phyloP scores from a whole-genome alignment of 1,140 invertebrate species.

The Drosophila insularis region DNA sequence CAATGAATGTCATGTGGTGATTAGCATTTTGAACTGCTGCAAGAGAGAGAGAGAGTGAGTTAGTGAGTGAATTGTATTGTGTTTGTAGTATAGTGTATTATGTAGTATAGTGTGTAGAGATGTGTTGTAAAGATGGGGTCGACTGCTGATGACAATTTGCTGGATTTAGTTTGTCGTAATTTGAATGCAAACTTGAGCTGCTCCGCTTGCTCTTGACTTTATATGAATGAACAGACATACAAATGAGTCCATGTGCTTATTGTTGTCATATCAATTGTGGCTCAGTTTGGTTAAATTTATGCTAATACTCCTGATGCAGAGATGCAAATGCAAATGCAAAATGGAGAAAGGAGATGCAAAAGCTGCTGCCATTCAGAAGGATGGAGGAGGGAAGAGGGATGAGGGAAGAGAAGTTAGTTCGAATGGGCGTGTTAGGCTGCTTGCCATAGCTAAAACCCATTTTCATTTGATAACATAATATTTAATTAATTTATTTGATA shows the following conservation, averaged over 20 bases:
- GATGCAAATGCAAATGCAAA: neutral
- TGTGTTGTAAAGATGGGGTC: neutral
- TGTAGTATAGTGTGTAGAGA: too few species aligned
- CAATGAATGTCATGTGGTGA: constrained; percentile 80
- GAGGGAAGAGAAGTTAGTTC: neutral
- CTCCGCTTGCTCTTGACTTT: constrained; percentile 32
- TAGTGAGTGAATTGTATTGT: neutral
- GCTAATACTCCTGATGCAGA: constrained; percentile 55
- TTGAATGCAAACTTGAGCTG: constrained; percentile 54
- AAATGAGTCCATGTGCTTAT: constrained; percentile 25
- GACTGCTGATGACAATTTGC: constrained; percentile 52
- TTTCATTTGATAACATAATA: constrained; percentile 78
- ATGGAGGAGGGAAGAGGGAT: too few species aligned
- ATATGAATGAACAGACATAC: constrained; percentile 10
- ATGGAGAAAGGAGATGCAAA: neutral
- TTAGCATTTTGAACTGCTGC: constrained; percentile 70
- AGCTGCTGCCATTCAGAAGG: too few species aligned
- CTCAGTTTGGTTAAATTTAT: constrained; percentile 63
- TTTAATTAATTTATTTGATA: constrained; percentile 80
- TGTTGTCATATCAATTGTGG: constrained; percentile 70
- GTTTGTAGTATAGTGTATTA: neutral
- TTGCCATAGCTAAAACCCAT: neutral
- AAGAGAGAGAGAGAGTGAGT: too few species aligned
- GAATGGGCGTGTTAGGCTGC: constrained; percentile 16
- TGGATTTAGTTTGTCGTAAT: constrained; percentile 61